phyloP scores from a whole-genome alignment of 2,113 vertebrate species.

The Lophius piscatorius region DNA sequence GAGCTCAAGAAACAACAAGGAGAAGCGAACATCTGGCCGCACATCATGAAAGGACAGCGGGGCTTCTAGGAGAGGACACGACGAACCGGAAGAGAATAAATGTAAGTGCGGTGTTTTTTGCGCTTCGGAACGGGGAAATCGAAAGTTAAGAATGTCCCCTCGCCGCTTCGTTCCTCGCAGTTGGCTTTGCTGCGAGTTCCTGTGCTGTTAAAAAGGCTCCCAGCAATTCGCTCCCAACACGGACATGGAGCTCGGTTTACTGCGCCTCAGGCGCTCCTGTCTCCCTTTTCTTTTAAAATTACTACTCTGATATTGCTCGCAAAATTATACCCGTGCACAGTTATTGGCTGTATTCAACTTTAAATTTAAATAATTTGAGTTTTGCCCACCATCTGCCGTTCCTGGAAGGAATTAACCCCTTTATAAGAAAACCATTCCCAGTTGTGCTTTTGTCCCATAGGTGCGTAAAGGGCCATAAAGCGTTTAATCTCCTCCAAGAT shows the following conservation, averaged over 20 bases:
- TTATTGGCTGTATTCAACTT: constrained; percentile 40
- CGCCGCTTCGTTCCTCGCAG: constrained; percentile 66
- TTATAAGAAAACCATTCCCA: constrained; percentile 19
- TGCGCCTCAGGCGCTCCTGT: constrained; percentile 42
- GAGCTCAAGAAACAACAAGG: constrained; percentile 76
- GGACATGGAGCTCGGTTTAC: constrained; percentile 63
- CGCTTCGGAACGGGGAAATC: constrained; percentile 39
- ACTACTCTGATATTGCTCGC: not conserved
- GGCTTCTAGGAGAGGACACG: constrained; percentile 53
- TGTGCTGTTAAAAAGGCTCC: constrained; percentile 75
- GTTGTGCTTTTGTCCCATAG: constrained; percentile 27
- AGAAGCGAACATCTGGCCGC: constrained; percentile 83
- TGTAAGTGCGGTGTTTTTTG: constrained; percentile 70
- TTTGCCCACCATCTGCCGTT: not conserved
- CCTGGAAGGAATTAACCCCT: constrained; percentile 3
- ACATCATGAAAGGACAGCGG: constrained; percentile 79
- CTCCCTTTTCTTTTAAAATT: constrained; percentile 19
- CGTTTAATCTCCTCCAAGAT: constrained; percentile 17
- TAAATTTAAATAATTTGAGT: not conserved
- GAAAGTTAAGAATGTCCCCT: constrained; percentile 76
- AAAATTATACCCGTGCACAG: not conserved
- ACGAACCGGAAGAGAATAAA: constrained; percentile 49
- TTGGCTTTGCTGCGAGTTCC: constrained; percentile 73
- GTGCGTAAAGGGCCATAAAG: constrained; percentile 30
- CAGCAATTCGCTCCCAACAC: constrained; percentile 60